Evolutionary conservation across 2,888 invertebrate genomes (phyloP), one percentile per base, ranked within the genome.

Genomic region (Monoplex corrugatus): DNA sequence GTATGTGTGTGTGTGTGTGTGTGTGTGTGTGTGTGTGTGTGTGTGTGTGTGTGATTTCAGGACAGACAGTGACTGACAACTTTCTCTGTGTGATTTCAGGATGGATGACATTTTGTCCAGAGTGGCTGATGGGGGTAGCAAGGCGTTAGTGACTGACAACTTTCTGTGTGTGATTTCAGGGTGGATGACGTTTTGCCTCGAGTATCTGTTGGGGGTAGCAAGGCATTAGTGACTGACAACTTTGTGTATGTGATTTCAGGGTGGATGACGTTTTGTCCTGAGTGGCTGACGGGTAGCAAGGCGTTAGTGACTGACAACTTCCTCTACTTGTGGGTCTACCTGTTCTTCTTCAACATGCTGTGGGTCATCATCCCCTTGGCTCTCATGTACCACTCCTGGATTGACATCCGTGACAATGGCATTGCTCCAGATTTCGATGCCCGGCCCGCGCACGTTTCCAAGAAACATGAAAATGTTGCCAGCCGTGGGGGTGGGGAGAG

Each of bases 181-280:
- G 57, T 57, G 57, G 57, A 57, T 57, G 57, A 57, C 57, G 13
- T 57, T 57, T 13, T 57, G 57, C 23, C 16, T 19, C 57, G 13
- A n/a, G n/a, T n/a, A n/a, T n/a, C n/a, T n/a, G n/a, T n/a, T n/a
- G n/a, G 32, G 16, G n/a, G n/a, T n/a, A 57, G 16, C 13, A 57
- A 57, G 57, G 57, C 16, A 23, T 57, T 19, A 57, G 0, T 57
- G 57, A 57, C n/a, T 57, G 35, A 90, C 90, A 38, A 57, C 68
- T 68, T 13, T 68, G 10, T 35, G 38, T 38, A 13, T n/a, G 32
- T 32, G 19, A 16, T 5, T 38, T 6, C 91, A 95, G 95, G 95
- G 85, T 95, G 95, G 95, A 95, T 95, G 95, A 95, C 95, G 13
- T 95, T 95, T 91, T 93, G 93, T 87, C 95, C 95, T 1, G 95